Conservation (phyloP, 1,140 invertebrate species). For the Goniozus legneri region DNA sequence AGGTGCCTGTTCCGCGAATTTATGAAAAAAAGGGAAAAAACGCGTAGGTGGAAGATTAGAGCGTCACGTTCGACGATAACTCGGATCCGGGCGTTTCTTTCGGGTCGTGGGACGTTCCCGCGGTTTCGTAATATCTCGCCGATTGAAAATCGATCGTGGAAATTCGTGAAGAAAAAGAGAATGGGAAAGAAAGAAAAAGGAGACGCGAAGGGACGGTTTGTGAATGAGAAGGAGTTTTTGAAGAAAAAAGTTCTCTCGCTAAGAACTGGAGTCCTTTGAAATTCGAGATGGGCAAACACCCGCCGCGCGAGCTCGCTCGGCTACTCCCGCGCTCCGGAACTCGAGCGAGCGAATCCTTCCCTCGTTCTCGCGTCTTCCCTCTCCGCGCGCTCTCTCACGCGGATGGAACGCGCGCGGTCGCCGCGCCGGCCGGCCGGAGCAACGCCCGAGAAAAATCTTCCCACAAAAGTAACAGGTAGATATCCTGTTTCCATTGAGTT, state of each 20-base stretch:
- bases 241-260: not conserved
- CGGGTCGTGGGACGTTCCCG: no score
- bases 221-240: slow-evolving; percentile 21
- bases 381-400: slow-evolving; percentile 23
- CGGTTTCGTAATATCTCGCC: no score
- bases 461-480: slow-evolving; percentile 48
- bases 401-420: not conserved
- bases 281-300: slow-evolving; percentile 17
- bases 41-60: slow-evolving; percentile 4
- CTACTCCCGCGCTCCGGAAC: slow-evolving; percentile 18
- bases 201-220: slow-evolving; percentile 13
- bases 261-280: slow-evolving; percentile 16
- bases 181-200: slow-evolving; percentile 3
- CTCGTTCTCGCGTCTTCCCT: slow-evolving; percentile 23
- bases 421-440: no score
- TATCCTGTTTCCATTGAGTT: slow-evolving; percentile 48
- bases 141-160: no score
- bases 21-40: slow-evolving; percentile 6
- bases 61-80: no score
- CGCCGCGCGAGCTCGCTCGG: not conserved
- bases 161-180: slow-evolving; percentile 1
- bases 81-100: no score
- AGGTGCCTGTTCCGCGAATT: slow-evolving; percentile 6
- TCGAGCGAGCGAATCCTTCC: slow-evolving; percentile 16
- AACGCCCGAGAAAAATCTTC: slow-evolving; percentile 37